Conservation (phyloP, 2,113 vertebrate species). For the Chitala chitala region DNA sequence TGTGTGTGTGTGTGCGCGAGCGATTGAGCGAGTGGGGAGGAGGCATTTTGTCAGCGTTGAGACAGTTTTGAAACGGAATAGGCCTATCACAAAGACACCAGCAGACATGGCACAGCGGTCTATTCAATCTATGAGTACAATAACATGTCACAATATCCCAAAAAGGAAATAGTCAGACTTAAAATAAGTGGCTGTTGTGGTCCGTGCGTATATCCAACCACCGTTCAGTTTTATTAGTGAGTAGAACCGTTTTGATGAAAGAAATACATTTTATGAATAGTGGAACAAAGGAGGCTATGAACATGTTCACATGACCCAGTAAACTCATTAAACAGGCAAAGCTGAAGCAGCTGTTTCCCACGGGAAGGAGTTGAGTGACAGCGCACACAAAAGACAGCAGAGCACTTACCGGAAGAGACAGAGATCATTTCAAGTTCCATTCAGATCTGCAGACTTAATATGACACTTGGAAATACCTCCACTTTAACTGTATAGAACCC, state of each 20-base stretch:
- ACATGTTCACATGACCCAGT: neutral
- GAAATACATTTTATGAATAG: neutral
- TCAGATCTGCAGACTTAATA: neutral
- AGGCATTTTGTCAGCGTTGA: conserved; percentile 15
- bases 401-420: no score
- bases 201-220: neutral
- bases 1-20: no score
- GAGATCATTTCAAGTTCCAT: no score
- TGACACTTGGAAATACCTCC: neutral
- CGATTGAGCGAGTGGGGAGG: neutral
- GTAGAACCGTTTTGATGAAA: conserved; percentile 1
- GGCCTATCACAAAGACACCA: conserved; percentile 2
- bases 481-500: neutral
- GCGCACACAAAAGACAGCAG: no score
- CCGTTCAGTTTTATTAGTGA: neutral
- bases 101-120: no score
- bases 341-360: no score
- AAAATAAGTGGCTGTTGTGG: conserved; percentile 10
- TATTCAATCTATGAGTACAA: no score
- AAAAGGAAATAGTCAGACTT: conserved; percentile 25
- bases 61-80: conserved; percentile 19
- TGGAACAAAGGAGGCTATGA: conserved; percentile 10
- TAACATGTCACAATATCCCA: no score
- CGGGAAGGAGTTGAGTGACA: no score
- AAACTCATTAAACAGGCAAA: conserved; percentile 15